These are phyloP conservation scores for Mesaphorura yosii DNA, from an alignment of 1,140 invertebrate genomes.

Conservation along the genomic window DNA sequence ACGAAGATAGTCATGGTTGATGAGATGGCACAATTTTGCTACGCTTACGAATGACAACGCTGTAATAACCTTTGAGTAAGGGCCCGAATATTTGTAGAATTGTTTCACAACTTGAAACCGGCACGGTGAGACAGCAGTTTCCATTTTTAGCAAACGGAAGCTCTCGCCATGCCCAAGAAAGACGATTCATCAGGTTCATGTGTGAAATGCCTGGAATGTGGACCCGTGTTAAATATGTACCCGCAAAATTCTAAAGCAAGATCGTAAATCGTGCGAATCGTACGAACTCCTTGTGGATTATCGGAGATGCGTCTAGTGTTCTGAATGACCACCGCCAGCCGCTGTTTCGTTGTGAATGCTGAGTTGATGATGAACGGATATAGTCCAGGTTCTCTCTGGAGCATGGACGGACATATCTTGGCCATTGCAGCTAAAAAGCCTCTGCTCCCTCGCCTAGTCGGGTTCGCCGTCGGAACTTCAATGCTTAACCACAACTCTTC, in stretches of 20 bases:
- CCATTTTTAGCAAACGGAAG: constrained; percentile 43
- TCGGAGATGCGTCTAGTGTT: constrained; percentile 53
- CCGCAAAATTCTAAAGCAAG: too few relatives aligned
- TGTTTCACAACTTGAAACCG: not conserved
- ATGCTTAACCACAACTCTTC: constrained; percentile 13
- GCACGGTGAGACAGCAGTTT: not conserved
- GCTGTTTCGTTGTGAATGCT: not conserved
- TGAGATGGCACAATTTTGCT: too few relatives aligned
- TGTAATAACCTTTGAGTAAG: constrained; percentile 12
- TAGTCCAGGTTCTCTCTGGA: too few relatives aligned
- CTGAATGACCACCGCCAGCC: constrained; percentile 70
- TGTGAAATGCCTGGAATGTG: too few relatives aligned
- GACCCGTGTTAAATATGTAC: too few relatives aligned
- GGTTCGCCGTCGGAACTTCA: not conserved
- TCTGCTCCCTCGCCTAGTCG: not conserved
- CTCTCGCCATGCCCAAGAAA: constrained; percentile 67
- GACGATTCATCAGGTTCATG: constrained; percentile 58
- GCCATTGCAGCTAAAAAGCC: not conserved
- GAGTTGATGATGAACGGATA: not conserved
- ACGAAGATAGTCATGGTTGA: too few relatives aligned
- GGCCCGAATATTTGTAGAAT: constrained; percentile 13
- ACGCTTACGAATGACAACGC: too few relatives aligned
- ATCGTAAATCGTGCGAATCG: too few relatives aligned
- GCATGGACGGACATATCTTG: too few relatives aligned
- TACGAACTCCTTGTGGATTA: constrained; percentile 45